Conservation (phyloP, 2,797 vertebrate species). For the Echiichthys vipera region DNA sequence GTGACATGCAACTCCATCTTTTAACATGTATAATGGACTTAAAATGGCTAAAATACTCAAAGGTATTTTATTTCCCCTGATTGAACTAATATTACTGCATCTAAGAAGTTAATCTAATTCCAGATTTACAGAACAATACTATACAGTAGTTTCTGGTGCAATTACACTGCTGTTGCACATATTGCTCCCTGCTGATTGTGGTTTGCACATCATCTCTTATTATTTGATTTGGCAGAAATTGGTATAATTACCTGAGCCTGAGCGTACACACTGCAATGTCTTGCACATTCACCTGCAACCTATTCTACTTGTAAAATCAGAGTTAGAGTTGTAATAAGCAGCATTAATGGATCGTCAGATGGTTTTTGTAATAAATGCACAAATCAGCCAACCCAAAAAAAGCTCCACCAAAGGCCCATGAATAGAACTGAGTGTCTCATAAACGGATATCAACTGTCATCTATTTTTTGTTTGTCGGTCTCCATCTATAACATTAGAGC, state of each 20-base stretch:
- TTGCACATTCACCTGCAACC: constrained; percentile 1
- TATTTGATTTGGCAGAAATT: neutral
- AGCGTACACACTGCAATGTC: neutral
- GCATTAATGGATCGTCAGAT: neutral
- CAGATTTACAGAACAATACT: neutral
- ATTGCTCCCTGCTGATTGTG: neutral
- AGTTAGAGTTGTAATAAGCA: neutral
- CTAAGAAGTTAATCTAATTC: neutral
- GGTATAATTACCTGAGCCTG: neutral
- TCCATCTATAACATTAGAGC: neutral
- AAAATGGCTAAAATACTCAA: neutral
- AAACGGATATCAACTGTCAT: neutral
- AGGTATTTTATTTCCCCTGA: neutral
- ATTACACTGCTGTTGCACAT: neutral
- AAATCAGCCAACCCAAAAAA: neutral
- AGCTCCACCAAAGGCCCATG: neutral
- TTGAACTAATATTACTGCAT: neutral
- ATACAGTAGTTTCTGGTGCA: neutral
- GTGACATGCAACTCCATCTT: neutral
- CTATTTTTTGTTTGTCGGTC: neutral
- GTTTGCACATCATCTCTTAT: constrained; percentile 1
- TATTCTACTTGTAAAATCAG: neutral
- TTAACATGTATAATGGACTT: neutral
- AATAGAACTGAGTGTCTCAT: neutral
- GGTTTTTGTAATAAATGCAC: neutral